A percentile compares a stretch with the other conserved stretches of the same genome.
Evolutionary conservation across 2,797 vertebrate genomes (phyloP).

Genomic region (Naso thynnoides): DNA sequence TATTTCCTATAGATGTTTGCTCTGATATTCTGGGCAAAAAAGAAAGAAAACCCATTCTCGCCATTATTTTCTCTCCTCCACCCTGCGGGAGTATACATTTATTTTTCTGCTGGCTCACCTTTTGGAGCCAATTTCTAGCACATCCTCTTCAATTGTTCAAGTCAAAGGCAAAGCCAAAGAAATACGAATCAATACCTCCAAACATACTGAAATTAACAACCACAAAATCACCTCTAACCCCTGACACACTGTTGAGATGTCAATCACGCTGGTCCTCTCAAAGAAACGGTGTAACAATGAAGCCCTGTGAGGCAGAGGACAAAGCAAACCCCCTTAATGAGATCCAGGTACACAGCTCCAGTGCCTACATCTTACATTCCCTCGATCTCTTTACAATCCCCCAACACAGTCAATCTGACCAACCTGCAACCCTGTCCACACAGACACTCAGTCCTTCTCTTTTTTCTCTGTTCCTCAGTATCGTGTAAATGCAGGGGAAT

Average conservation of each 20-base stretch:
- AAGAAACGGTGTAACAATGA: conserved; percentile 55
- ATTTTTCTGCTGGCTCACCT: conserved; percentile 27
- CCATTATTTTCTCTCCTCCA: conserved; percentile 29
- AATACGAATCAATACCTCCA: conserved; percentile 61
- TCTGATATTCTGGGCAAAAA: conserved; percentile 7
- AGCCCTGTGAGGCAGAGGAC: conserved; percentile 59
- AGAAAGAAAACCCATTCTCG: conserved; percentile 26
- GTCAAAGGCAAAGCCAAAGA: conserved; percentile 21
- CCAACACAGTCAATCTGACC: conserved; percentile 32
- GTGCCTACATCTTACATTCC: conserved; percentile 62
- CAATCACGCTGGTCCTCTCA: conserved; percentile 61
- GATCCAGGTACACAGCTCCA: conserved; percentile 67
- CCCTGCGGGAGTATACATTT: conserved; percentile 9
- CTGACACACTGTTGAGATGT: conserved; percentile 61
- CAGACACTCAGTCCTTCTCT: conserved; percentile 11
- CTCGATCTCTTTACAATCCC: conserved; percentile 47
- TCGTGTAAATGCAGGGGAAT: conserved; percentile 24
- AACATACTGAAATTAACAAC: conserved; percentile 61
- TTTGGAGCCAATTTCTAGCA: conserved; percentile 38
- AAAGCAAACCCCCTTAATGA: conserved; percentile 72
- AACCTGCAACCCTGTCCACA: conserved; percentile 34
- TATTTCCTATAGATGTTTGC: conserved; percentile 10
- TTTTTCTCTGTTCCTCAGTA: neutral
- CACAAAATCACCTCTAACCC: conserved; percentile 67
- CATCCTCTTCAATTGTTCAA: conserved; percentile 34